phyloP scores from a whole-genome alignment of 2,888 invertebrate genomes.

The Agriopis aurantiaria region DNA sequence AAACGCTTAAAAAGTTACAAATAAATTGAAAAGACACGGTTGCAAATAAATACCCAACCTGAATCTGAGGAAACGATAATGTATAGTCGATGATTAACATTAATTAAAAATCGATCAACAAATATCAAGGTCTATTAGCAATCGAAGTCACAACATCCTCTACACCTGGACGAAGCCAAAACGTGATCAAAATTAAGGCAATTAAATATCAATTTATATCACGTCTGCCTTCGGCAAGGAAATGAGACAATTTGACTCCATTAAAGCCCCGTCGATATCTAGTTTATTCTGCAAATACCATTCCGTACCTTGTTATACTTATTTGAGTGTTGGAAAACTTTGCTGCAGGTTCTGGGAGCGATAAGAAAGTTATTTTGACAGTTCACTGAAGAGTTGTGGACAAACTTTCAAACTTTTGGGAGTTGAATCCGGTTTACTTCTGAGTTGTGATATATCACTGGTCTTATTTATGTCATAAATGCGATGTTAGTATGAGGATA shows the following conservation, averaged over 20 bases:
- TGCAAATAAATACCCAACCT: neutral
- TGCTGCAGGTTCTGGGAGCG: conserved; percentile 4
- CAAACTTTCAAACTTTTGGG: conserved; percentile 6
- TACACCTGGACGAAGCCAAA: conserved; percentile 22
- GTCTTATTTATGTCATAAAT: neutral
- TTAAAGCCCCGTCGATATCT: conserved; percentile 22
- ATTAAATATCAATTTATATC: conserved; percentile 36
- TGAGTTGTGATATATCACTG: neutral
- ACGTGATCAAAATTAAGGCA: conserved; percentile 34
- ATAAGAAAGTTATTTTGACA: conserved; percentile 15
- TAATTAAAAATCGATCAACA: conserved; percentile 25
- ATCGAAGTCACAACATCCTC: conserved; percentile 31
- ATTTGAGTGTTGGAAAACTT: conserved; percentile 4
- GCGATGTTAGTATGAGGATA: no score
- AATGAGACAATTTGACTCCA: conserved; percentile 43
- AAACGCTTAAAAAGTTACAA: neutral
- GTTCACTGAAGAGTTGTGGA: conserved; percentile 1
- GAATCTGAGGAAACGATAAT: neutral
- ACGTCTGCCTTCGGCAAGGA: conserved; percentile 38
- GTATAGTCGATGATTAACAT: conserved; percentile 13
- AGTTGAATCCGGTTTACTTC: neutral
- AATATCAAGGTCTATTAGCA: conserved; percentile 29
- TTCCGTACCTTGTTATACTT: neutral
- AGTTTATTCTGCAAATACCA: conserved; percentile 1
- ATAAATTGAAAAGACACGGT: conserved; percentile 1